Conservation (phyloP, 2,888 invertebrate genomes). For the Phortica magna region DNA sequence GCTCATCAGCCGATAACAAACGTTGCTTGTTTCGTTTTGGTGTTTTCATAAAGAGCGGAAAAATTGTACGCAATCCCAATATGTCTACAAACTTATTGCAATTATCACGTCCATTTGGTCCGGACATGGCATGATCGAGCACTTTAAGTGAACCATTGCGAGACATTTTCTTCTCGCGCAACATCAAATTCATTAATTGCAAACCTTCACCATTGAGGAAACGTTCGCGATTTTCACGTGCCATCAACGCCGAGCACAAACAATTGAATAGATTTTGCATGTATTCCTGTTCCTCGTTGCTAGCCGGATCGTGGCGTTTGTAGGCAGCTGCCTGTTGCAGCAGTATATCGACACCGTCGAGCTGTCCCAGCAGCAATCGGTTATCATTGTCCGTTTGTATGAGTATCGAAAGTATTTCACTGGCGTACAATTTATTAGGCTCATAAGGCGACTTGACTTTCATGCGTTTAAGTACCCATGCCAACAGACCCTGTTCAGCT, state of each 20-base stretch:
- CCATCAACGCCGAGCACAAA: slow-evolving; percentile 95
- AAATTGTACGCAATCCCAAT: slow-evolving; percentile 95
- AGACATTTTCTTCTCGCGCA: slow-evolving; percentile 97
- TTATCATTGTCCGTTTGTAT: slow-evolving; percentile 93
- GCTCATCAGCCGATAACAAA: slow-evolving; percentile 90
- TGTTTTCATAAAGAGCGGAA: slow-evolving; percentile 99
- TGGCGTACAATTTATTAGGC: slow-evolving; percentile 95
- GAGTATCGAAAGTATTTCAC: slow-evolving; percentile 96
- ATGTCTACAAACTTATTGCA: slow-evolving; percentile 99
- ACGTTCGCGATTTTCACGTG: slow-evolving; percentile 90
- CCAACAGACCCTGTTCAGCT: slow-evolving; percentile 92
- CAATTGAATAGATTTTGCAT: slow-evolving; percentile 99
- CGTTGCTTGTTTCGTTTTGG: slow-evolving; percentile 91
- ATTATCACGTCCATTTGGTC: slow-evolving; percentile 95
- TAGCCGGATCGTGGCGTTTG: slow-evolving; percentile 94
- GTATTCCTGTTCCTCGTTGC: slow-evolving; percentile 96
- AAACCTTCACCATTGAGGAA: slow-evolving; percentile 97
- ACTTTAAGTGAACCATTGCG: slow-evolving; percentile 98
- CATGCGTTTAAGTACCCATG: slow-evolving; percentile 94
- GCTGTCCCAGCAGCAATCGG: slow-evolving; percentile 88
- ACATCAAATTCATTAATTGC: slow-evolving; percentile 99
- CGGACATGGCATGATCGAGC: slow-evolving; percentile 97
- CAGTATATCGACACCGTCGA: slow-evolving; percentile 95
- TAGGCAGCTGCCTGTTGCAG: slow-evolving; percentile 96
- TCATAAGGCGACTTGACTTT: slow-evolving; percentile 94